Percentiles rank a stretch among this genome's conserved stretches.
These are phyloP conservation scores for Cepphus grylle DNA, from an alignment of 2,113 vertebrate genomes.

Conservation along the genomic window DNA sequence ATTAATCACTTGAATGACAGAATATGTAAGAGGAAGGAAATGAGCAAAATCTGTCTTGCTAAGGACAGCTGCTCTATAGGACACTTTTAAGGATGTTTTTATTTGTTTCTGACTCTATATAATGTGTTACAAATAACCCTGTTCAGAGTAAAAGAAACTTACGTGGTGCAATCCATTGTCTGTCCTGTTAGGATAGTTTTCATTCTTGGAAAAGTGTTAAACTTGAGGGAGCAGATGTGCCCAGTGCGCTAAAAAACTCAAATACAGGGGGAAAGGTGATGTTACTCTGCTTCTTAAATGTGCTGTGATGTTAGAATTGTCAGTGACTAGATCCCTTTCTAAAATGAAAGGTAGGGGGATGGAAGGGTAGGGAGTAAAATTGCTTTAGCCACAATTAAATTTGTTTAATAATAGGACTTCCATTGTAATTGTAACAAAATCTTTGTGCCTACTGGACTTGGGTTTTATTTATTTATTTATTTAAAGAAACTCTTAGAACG, in stretches of 20 bases:
- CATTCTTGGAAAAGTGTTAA: not conserved
- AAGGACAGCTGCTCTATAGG: not conserved
- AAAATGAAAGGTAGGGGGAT: not conserved
- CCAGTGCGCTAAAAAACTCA: not conserved
- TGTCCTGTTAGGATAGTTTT: not conserved
- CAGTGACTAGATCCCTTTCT: not conserved
- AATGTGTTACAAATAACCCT: not conserved
- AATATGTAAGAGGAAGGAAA: not conserved
- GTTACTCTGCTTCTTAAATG: not conserved
- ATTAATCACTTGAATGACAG: not conserved
- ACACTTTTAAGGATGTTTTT: not conserved
- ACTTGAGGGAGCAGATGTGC: not conserved
- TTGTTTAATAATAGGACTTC: not conserved
- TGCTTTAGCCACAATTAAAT: not conserved
- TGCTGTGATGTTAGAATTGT: not conserved
- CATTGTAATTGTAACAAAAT: not conserved
- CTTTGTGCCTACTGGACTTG: conserved; percentile 24
- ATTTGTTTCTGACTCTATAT: not conserved
- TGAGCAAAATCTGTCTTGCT: not conserved
- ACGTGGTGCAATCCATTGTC: not conserved
- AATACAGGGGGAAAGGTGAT: not conserved
- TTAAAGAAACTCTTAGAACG: not conserved
- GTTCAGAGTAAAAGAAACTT: not conserved
- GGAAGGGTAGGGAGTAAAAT: not conserved
- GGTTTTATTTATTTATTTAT: not conserved